Conservation (phyloP, 2,888 invertebrate species). For the Phasia obesa region DNA sequence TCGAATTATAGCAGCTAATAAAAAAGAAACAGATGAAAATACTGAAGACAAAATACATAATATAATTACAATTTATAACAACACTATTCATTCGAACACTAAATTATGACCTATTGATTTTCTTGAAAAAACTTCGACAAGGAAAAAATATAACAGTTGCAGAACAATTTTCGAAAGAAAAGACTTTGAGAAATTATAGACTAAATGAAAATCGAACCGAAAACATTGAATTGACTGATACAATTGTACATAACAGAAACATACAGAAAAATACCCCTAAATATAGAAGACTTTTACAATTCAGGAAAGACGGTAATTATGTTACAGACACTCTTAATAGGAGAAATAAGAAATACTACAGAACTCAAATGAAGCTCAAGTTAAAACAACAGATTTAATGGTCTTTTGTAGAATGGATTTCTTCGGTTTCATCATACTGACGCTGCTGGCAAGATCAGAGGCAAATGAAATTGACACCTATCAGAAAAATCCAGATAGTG, state of each 20-base stretch:
- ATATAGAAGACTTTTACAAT: background rate
- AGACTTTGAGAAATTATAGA: too few relatives aligned
- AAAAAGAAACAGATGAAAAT: too few relatives aligned
- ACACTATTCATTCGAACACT: too few relatives aligned
- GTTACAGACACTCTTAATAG: background rate
- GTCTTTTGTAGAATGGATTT: slow-evolving; percentile 8
- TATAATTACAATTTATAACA: too few relatives aligned
- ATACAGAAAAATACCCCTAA: background rate
- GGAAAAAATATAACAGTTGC: too few relatives aligned
- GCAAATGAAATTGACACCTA: background rate
- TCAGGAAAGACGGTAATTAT: background rate
- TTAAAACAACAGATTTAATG: background rate
- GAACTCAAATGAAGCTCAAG: slow-evolving; percentile 13
- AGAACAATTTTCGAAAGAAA: too few relatives aligned
- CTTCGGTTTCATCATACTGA: background rate
- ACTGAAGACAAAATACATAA: too few relatives aligned
- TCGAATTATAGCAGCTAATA: too few relatives aligned
- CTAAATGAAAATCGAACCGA: background rate
- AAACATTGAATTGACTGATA: background rate
- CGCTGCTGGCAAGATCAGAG: background rate
- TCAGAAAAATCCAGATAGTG: background rate
- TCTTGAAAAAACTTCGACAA: too few relatives aligned
- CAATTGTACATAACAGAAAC: background rate
- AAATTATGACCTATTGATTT: too few relatives aligned
- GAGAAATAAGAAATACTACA: slow-evolving; percentile 13